Evolutionary conservation across 1,140 invertebrate genomes (phyloP).

Genomic region (Leptoteleia sp.): DNA sequence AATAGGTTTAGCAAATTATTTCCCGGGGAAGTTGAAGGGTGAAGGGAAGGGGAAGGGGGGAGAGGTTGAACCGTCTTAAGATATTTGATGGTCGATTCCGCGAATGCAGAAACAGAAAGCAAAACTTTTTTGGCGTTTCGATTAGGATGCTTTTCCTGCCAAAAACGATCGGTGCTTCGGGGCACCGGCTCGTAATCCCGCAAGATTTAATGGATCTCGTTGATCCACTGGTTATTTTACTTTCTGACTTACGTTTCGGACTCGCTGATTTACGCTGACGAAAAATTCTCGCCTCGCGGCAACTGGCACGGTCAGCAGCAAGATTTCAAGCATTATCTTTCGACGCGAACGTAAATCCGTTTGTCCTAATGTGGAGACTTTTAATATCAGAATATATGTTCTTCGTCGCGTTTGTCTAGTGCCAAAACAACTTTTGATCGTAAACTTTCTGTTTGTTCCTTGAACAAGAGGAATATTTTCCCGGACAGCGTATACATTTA

Average conservation of each 20-base stretch:
- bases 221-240: conserved; percentile 72
- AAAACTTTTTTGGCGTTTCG: conserved; percentile 5
- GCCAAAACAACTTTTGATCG: conserved; percentile 11
- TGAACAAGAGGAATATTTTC: too few species aligned
- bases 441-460: too few species aligned
- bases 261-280: conserved; percentile 31
- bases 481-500: too few species aligned
- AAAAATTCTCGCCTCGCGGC: conserved; percentile 37
- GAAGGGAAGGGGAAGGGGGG: too few species aligned
- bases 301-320: conserved; percentile 18
- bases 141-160: conserved; percentile 15
- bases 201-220: conserved; percentile 78
- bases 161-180: conserved; percentile 65
- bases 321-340: conserved; percentile 2
- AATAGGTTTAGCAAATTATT: conserved; percentile 5
- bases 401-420: conserved; percentile 17
- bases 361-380: conserved; percentile 45
- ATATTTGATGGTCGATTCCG: neutral
- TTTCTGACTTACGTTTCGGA: conserved; percentile 50
- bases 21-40: neutral
- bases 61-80: too few species aligned
- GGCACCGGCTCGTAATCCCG: conserved; percentile 74
- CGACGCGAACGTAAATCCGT: conserved; percentile 47
- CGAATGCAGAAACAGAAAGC: neutral
- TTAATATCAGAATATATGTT: conserved; percentile 57